phyloP scores from a whole-genome alignment of 2,888 invertebrate species.

The Mythimna vitellina region DNA sequence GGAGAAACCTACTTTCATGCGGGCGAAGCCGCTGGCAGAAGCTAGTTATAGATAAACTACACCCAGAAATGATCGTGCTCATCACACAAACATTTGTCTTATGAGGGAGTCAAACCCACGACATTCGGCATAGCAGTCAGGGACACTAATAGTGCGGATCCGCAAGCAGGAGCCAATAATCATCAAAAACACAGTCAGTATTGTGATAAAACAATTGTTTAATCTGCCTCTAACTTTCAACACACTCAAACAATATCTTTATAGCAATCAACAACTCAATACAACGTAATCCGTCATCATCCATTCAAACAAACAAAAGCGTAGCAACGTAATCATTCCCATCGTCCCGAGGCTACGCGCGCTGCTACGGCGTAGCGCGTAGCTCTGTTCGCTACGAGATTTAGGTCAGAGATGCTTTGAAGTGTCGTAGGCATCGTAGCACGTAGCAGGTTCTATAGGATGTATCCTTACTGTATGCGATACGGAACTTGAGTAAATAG shows the following conservation, averaged over 20 bases:
- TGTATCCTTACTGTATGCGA: conserved; percentile 15
- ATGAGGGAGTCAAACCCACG: too few relatives aligned
- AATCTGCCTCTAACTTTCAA: not conserved
- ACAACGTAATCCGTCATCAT: conserved; percentile 4
- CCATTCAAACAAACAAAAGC: conserved; percentile 26
- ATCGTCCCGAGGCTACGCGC: conserved; percentile 40
- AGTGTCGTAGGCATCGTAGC: conserved; percentile 13
- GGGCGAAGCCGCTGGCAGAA: too few relatives aligned
- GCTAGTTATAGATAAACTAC: too few relatives aligned
- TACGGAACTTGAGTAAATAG: conserved; percentile 21
- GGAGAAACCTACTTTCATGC: too few relatives aligned
- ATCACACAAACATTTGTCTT: too few relatives aligned
- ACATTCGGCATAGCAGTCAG: too few relatives aligned
- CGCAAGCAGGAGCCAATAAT: too few relatives aligned
- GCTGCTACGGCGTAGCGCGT: conserved; percentile 55
- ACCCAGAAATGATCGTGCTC: too few relatives aligned
- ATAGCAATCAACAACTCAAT: not conserved
- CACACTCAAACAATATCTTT: not conserved
- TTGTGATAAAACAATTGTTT: too few relatives aligned
- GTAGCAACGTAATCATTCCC: conserved; percentile 36
- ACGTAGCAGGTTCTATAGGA: conserved; percentile 6
- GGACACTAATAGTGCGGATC: too few relatives aligned
- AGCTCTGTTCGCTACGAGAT: conserved; percentile 46
- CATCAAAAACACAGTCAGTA: too few relatives aligned
- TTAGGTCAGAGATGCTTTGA: conserved; percentile 56